phyloP scores from a whole-genome alignment of 2,888 invertebrate species.

The Fragum sueziense region DNA sequence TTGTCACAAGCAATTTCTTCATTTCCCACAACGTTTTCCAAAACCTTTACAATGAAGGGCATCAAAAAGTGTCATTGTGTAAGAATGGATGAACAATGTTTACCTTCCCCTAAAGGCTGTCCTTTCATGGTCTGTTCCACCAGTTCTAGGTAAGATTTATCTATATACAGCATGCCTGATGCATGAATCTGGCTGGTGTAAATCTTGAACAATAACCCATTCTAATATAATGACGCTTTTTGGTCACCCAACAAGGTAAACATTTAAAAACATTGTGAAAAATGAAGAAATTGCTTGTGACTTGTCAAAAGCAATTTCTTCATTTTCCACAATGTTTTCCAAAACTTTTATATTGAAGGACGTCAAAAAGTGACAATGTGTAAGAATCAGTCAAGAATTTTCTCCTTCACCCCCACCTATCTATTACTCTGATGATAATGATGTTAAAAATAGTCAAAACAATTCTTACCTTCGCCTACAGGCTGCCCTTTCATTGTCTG shows the following conservation, averaged over 20 bases:
- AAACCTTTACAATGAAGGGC: not conserved
- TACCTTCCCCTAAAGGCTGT: not conserved
- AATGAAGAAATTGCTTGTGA: too few species aligned
- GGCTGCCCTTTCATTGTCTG: conserved; percentile 43
- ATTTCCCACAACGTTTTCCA: not conserved
- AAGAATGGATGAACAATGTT: not conserved
- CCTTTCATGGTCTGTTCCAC: conserved; percentile 59
- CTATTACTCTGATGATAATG: too few species aligned
- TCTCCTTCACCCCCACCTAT: too few species aligned
- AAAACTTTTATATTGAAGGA: too few species aligned
- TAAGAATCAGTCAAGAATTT: too few species aligned
- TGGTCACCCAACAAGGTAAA: too few species aligned
- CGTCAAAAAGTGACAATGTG: too few species aligned
- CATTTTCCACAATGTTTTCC: not conserved
- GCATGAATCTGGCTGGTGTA: conserved; percentile 78
- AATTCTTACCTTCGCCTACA: too few species aligned
- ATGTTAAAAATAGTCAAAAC: too few species aligned
- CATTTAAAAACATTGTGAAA: too few species aligned
- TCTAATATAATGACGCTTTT: too few species aligned
- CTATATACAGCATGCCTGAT: conserved; percentile 74
- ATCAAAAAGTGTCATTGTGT: not conserved
- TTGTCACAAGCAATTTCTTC: not conserved
- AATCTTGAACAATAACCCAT: conserved; percentile 83
- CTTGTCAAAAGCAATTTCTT: not conserved
- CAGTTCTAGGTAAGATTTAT: conserved; percentile 72